Conservation (phyloP, 2,797 vertebrate genomes). For the Chaunax sp. region DNA sequence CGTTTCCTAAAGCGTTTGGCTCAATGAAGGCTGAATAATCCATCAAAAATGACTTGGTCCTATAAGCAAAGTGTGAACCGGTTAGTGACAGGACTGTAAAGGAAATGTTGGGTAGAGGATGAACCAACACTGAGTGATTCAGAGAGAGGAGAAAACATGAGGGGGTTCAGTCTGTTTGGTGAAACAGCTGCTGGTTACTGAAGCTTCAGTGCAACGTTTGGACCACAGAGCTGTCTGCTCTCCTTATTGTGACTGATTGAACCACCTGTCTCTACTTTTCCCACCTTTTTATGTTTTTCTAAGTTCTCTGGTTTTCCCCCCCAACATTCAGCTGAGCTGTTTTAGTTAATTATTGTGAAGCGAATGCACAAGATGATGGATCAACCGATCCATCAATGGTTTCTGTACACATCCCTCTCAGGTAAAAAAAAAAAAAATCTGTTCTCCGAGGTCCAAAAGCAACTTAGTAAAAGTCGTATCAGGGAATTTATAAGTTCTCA, state of each 20-base stretch:
- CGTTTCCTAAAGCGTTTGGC: neutral
- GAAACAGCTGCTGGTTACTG: neutral
- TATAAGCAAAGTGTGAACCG: neutral
- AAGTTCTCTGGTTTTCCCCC: neutral
- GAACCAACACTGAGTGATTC: neutral
- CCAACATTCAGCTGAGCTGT: slow-evolving; percentile 1
- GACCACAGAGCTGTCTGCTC: neutral
- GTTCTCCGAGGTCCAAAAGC: neutral
- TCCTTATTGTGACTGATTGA: neutral
- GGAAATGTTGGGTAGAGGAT: neutral
- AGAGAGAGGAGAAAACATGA: neutral
- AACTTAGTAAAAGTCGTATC: no score
- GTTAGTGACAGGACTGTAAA: neutral
- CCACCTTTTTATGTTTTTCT: neutral
- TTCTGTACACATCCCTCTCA: neutral
- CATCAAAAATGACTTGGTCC: neutral
- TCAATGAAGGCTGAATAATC: neutral
- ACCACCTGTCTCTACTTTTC: neutral
- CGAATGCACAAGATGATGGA: neutral
- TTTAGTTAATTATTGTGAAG: slow-evolving; percentile 12
- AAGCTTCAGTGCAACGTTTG: neutral
- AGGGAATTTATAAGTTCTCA: no score
- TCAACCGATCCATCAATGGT: slow-evolving; percentile 21
- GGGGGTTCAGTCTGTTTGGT: neutral
- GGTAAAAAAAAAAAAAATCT: neutral